Base-by-base conservation (phyloP, 2,888 invertebrate genomes). In the Hartigia nigra region DNA sequence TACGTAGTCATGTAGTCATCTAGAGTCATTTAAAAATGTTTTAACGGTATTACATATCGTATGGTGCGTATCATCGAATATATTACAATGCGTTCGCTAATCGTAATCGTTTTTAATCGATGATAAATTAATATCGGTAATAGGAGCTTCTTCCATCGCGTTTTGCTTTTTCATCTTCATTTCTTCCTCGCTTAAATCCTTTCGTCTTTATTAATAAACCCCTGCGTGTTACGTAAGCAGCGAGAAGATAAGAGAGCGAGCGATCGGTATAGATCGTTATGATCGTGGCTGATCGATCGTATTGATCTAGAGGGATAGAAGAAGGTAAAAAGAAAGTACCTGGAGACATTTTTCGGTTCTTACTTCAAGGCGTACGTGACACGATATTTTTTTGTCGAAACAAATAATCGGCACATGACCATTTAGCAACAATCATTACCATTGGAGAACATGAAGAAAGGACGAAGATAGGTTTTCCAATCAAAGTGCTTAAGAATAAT, bases 1-100 rank as follows among this genome's bases (percentile, higher is more conserved):
- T 88, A 89, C 86, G 87, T 87, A 88, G 84, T 88, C 84, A 85
- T 84, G 82, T 80, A 79, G 77, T 79, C 77, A 76, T 76, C 69
- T 74, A 76, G 78, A 72, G 70, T 74, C 77, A 74, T 79, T 78
- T 83, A 84, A 81, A 84, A 82, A 82, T 79, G 76, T 82, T 76
- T 81, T 76, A 77, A 78, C 80, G 77, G 77, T 79, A 83, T 81
- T 75, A 76, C 84, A 81, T 86, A 86, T 72, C 72, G 72, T 86
- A 87, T 84, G 87, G 87, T 87, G 86, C 88, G 88, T 88, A 88
- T 89, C 84, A 87, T 88, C 86, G 86, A 87, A 86, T 88, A 89
- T 88, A 85, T 87, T 89, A 89, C 89, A 89, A 83, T 87, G 82
- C 84, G 83, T 81, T 80, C 81, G 81, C 83, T 84, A 83, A 77